These are phyloP conservation scores for Apotomis betuletana DNA, from an alignment of 2,888 invertebrate species.

Conservation along the genomic window DNA sequence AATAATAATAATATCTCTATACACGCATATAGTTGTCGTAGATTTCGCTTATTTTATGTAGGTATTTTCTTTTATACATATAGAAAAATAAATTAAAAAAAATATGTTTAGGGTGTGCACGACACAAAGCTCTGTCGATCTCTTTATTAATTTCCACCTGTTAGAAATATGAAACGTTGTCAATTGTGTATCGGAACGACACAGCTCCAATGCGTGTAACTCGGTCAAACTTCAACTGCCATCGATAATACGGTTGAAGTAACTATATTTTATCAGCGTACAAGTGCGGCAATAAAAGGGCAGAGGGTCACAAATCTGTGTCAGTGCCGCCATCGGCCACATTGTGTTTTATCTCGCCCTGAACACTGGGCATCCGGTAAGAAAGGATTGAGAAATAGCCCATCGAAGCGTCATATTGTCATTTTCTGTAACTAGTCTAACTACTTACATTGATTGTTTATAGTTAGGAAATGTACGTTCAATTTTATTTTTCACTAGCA, in stretches of 20 bases:
- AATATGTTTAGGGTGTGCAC: too few species aligned
- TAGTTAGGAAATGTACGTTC: too few species aligned
- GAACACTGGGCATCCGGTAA: constrained; percentile 31
- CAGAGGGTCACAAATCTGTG: constrained; percentile 51
- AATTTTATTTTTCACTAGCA: too few species aligned
- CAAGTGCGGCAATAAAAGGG: constrained; percentile 47
- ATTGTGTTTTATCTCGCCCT: constrained; percentile 52
- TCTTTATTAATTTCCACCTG: too few species aligned
- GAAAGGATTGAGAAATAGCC: constrained; percentile 15
- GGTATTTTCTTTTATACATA: too few species aligned
- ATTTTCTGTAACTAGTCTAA: neutral
- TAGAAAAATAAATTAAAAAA: too few species aligned
- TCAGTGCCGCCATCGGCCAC: constrained; percentile 55
- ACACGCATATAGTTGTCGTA: too few species aligned
- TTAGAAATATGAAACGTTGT: too few species aligned
- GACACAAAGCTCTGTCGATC: too few species aligned
- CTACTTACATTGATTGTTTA: neutral
- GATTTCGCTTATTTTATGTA: too few species aligned
- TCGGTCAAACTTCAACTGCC: neutral
- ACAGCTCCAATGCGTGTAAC: neutral
- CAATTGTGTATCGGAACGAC: neutral
- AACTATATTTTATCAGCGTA: constrained; percentile 44
- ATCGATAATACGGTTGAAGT: constrained; percentile 29
- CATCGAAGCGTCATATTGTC: neutral
- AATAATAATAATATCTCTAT: too few species aligned